Base-by-base conservation (phyloP, 2,113 vertebrate species). In the Melanerpes formicivorus region DNA sequence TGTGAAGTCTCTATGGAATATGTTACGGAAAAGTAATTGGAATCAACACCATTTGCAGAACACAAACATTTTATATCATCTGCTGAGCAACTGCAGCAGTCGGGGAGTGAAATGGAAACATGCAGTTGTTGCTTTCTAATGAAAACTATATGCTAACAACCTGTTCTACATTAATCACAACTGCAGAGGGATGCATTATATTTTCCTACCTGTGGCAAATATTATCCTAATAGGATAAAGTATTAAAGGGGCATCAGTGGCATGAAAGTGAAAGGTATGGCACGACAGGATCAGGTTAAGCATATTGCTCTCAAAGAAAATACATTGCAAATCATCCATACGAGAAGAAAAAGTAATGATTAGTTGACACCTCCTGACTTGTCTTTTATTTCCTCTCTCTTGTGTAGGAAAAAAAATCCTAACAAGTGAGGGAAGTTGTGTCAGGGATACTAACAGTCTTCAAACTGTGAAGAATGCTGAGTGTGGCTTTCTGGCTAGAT, bases 61-160 rank as follows among this genome's bases (percentile, higher is more conserved):
- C 25, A 64, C 15, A 15, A 88, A 59, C 48, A 52, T 74, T 80
- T 77, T 18, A 4, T 17, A 74, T 88, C 46, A 74, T 59, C 80
- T 74, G 54, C 60, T 40, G 23, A 91, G 75, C 48, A 88, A 88
- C 65, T 37, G 34, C 52, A 64, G 59, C 21, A 87, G 90, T 65
- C 79, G 66, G 9, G 9, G 21, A 90, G 80, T 67, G 73, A 73
- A 90, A 93, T 22, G 26, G 65, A 87, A 94, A 77, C 37, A 75
- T 59, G 71, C 63, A 60, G 70, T 52, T 42, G 66, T 42, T 84
- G 65, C 18, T 90, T 72, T 84, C 84, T 92, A 90, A 90, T 65
- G 62, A 65, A 91, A 93, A 86, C 70, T 83, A 83, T 30, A 84
- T 70, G 32, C 75, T 91, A 87, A 17, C 67, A 80, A 73, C 64